Conservation (phyloP, 2,888 invertebrate genomes). For the Platycheirus rosarum region DNA sequence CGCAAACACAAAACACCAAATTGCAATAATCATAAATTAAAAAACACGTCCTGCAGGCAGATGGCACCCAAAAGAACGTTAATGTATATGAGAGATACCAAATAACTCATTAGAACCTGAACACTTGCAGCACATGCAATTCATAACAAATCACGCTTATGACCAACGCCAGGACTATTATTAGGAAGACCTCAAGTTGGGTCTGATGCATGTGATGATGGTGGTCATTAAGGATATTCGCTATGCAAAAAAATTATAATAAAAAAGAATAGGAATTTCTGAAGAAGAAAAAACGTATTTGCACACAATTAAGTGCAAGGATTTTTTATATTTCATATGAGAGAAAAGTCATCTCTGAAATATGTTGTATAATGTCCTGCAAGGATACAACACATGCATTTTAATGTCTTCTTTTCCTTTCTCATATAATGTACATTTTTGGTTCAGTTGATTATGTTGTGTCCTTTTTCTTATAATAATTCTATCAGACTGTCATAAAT, state of each 20-base stretch:
- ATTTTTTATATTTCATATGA: conserved; percentile 63
- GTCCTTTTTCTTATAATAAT: conserved; percentile 54
- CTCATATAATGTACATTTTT: neutral
- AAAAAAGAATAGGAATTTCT: conserved; percentile 6
- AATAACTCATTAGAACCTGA: conserved; percentile 73
- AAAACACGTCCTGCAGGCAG: conserved; percentile 72
- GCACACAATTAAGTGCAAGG: conserved; percentile 73
- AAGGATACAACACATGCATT: conserved; percentile 64
- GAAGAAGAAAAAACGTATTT: conserved; percentile 41
- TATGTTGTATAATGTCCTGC: conserved; percentile 62
- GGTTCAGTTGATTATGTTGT: conserved; percentile 57
- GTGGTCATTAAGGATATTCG: conserved; percentile 71
- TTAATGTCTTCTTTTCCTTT: conserved; percentile 43
- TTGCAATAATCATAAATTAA: conserved; percentile 74
- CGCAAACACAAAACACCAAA: conserved; percentile 45
- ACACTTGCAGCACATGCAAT: conserved; percentile 77
- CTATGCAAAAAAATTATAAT: conserved; percentile 40
- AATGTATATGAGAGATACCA: conserved; percentile 40
- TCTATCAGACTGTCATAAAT: conserved; percentile 59
- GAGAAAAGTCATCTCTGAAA: conserved; percentile 70
- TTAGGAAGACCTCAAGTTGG: conserved; percentile 1
- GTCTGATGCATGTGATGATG: conserved; percentile 33
- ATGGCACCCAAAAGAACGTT: conserved; percentile 53
- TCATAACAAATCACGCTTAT: conserved; percentile 81
- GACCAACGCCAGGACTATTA: conserved; percentile 75